Evolutionary conservation across 2,113 vertebrate species (phyloP).

Genomic region (Hippocampus guttulatus): DNA sequence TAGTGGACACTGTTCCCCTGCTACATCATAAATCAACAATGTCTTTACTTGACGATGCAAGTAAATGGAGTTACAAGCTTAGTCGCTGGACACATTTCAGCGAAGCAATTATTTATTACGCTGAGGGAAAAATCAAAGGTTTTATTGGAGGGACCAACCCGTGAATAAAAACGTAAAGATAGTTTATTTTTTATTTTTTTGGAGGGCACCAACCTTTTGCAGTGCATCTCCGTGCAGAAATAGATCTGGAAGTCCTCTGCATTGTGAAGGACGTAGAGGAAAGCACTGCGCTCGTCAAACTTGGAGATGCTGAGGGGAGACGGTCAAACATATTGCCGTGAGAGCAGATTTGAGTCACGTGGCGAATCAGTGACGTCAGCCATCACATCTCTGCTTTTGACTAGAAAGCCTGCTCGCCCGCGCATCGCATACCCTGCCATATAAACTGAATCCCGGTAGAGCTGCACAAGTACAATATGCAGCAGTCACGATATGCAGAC

Average conservation of each 20-base stretch:
- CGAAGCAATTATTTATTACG: no score
- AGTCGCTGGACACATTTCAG: no score
- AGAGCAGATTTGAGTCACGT: constrained; percentile 2
- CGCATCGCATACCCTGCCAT: not conserved
- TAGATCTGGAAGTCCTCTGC: constrained; percentile 98
- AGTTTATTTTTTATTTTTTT: no score
- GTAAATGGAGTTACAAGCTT: no score
- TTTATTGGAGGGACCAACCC: no score
- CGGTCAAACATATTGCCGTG: not conserved
- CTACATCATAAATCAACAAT: no score
- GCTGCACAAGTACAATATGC: not conserved
- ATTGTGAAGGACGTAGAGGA: constrained; percentile 95
- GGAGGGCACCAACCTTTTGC: constrained; percentile 75
- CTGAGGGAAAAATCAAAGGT: no score
- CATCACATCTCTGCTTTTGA: not conserved
- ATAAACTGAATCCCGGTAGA: no score
- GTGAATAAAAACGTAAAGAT: no score
- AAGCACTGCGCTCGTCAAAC: constrained; percentile 95
- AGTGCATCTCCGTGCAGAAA: constrained; percentile 96
- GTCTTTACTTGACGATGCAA: no score
- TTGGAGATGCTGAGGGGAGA: constrained; percentile 86
- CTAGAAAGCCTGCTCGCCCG: constrained; percentile 1
- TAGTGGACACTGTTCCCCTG: no score
- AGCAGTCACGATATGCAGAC: not conserved
- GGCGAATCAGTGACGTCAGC: constrained; percentile 9